A percentile compares a stretch with the other conserved stretches of the same genome.
These are phyloP conservation scores for Leuctra nigra DNA, from an alignment of 2,888 invertebrate species.

Conservation along the genomic window DNA sequence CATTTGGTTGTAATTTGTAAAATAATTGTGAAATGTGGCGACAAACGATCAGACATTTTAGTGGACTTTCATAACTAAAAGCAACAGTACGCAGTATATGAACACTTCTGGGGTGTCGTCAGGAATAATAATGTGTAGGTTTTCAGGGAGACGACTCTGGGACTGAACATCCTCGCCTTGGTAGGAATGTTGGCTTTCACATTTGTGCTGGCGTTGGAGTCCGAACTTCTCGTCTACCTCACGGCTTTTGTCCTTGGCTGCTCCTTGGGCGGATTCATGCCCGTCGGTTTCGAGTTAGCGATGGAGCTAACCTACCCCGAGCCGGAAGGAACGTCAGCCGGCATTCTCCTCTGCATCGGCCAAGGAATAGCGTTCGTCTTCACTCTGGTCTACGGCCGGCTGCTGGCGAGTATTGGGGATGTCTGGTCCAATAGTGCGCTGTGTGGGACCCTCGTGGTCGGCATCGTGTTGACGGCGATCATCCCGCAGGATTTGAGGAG, in stretches of 20 bases:
- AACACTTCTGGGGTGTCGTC: too few relatives aligned
- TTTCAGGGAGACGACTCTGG: conserved; percentile 80
- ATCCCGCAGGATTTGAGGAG: conserved; percentile 74
- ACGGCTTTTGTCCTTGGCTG: conserved; percentile 82
- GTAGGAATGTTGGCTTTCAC: conserved; percentile 87
- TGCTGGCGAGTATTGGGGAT: conserved; percentile 1
- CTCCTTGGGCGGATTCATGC: conserved; percentile 58
- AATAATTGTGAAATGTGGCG: too few relatives aligned
- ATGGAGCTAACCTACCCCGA: too few relatives aligned
- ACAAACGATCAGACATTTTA: too few relatives aligned
- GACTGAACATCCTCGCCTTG: conserved; percentile 88
- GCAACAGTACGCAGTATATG: too few relatives aligned
- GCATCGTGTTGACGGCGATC: conserved; percentile 47
- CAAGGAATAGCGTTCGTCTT: background rate
- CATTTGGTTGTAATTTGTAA: too few relatives aligned
- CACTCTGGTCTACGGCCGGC: conserved; percentile 5
- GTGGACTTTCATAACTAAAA: too few relatives aligned
- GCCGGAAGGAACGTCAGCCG: too few relatives aligned
- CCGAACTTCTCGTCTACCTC: conserved; percentile 76
- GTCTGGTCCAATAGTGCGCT: conserved; percentile 45
- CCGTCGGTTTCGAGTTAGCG: too few relatives aligned
- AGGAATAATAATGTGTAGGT: too few relatives aligned
- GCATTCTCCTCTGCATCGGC: conserved; percentile 48
- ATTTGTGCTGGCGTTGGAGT: conserved; percentile 70
- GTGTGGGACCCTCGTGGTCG: conserved; percentile 41